Evolutionary conservation across 2,113 vertebrate species (phyloP).

Genomic region (Spea bombifrons): DNA sequence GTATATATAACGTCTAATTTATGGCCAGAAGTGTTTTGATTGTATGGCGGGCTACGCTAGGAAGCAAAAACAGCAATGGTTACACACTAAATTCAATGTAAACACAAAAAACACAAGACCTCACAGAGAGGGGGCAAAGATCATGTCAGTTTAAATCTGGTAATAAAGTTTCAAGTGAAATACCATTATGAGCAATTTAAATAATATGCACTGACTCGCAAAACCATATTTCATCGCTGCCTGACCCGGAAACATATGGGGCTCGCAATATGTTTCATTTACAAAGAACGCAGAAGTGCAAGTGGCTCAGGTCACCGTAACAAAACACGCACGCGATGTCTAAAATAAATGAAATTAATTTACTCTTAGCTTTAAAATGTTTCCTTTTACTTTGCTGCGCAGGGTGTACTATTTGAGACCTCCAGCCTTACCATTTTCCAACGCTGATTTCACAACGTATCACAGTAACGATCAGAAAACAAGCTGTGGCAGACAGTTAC

Average conservation of each 20-base stretch:
- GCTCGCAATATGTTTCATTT: neutral
- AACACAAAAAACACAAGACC: constrained; percentile 8
- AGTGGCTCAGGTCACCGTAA: too few species aligned
- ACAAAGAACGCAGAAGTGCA: too few species aligned
- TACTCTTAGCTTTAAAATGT: neutral
- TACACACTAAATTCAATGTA: constrained; percentile 3
- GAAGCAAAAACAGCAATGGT: neutral
- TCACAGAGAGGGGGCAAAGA: constrained; percentile 3
- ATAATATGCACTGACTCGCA: neutral
- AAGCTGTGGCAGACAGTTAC: too few species aligned
- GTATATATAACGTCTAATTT: neutral
- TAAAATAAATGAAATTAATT: too few species aligned
- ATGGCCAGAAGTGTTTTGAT: neutral
- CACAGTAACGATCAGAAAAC: too few species aligned
- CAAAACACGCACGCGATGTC: too few species aligned
- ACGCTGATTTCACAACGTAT: too few species aligned
- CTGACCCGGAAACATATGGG: constrained; percentile 1
- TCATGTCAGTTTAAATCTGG: neutral
- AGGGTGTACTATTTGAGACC: too few species aligned
- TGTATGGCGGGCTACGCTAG: neutral
- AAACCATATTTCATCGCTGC: neutral
- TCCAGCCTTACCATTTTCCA: too few species aligned
- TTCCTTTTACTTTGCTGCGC: neutral
- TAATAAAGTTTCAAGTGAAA: constrained; percentile 14
- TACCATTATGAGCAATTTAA: constrained; percentile 7